phyloP scores from a whole-genome alignment of 2,113 vertebrate genomes.

The Oreotragus oreotragus region DNA sequence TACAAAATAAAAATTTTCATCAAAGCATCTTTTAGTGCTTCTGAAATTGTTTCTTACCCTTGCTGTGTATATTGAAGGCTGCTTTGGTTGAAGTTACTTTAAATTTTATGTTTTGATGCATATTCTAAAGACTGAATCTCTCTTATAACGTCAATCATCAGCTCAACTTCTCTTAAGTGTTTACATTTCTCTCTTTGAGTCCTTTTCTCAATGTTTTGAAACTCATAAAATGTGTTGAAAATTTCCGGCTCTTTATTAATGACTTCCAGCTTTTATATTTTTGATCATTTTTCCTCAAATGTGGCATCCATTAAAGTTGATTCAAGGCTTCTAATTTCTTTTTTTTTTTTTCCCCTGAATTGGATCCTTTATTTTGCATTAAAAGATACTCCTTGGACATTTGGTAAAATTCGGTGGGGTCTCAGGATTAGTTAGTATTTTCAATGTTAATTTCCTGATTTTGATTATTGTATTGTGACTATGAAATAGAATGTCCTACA shows the following conservation, averaged over 20 bases:
- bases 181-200: not conserved
- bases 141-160: not conserved
- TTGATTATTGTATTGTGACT: not conserved
- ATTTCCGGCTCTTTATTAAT: not conserved
- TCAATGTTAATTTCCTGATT: not conserved
- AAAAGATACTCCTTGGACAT: not conserved
- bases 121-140: not conserved
- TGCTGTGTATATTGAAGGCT: not conserved
- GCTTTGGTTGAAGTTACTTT: slow-evolving; percentile 3
- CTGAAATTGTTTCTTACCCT: not conserved
- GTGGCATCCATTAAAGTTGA: not conserved
- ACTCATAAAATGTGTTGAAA: not conserved
- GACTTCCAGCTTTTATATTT: not conserved
- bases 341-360: not conserved
- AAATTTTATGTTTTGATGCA: not conserved
- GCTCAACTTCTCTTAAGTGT: not conserved
- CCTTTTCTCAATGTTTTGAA: not conserved
- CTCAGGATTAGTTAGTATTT: not conserved
- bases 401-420: not conserved
- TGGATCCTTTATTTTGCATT: not conserved
- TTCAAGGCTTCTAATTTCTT: not conserved
- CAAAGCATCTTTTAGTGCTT: not conserved
- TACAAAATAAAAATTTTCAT: slow-evolving; percentile 5
- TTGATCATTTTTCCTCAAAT: not conserved
- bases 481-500: not conserved